Base-by-base conservation (phyloP, 2,888 invertebrate genomes). In the Himalopsyche kuldschensis region DNA sequence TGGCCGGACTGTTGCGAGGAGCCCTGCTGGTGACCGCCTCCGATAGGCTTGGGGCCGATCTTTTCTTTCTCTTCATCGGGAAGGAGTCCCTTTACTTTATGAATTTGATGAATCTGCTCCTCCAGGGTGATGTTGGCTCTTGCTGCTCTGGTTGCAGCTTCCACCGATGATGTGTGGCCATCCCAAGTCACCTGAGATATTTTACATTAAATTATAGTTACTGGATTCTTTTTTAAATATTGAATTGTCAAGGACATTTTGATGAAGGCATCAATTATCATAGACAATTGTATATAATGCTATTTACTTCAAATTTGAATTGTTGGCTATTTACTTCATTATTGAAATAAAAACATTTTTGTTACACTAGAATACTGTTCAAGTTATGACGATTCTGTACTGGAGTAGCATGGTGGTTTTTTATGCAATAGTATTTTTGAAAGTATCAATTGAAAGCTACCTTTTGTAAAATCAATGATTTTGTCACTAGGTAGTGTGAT, bases 11-110 rank as follows among this genome's bases (percentile, higher is more conserved):
- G 48, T 11, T 2, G 55, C 55, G 55, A 55, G 8, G 47, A 48
- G 4, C 79, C 79, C 4, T 79, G 79, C n/a, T 88, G 20, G 88
- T 87, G 69, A n/a, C 75, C 48, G 80, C 88, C 89, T 6, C 87
- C 87, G 11, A 95, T 95, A 2, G 96, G 96, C 90, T 95, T 97
- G 0, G 98, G 98, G 0, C 98, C 99, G 87, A 98, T 98, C 90
- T 98, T 98, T 89, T 99, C 98, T 88, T 98, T 98, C 89, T 98
- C 98, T 89, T 98, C 98, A 88, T 99, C 98, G 0, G 97, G 97
- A 85, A 98, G 91, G 5, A 99, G 92, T 3, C 98, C 98, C 90
- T 98, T 98, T 1, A 97, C 96, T 91, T 98, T 98, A 90, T 99
- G 98, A 88, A 99, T 99, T 91, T 98, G 98, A 90, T 97, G 97